phyloP scores from a whole-genome alignment of 2,888 invertebrate species.

The Timema cristinae region DNA sequence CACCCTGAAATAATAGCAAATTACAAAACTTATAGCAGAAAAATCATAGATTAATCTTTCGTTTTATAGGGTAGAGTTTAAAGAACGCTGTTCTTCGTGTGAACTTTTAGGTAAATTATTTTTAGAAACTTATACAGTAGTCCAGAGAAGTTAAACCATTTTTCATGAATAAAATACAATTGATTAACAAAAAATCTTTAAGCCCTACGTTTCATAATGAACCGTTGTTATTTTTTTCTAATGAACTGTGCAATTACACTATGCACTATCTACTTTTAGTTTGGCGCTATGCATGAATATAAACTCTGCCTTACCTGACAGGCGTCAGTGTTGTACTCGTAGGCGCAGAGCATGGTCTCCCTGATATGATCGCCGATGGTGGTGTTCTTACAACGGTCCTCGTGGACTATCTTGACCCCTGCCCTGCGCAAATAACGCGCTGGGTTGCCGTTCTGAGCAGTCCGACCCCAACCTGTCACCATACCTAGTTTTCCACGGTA shows the following conservation, averaged over 20 bases:
- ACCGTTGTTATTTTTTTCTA: no score
- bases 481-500: slow-evolving; percentile 47
- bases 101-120: not conserved
- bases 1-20: slow-evolving; percentile 20
- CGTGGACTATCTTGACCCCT: slow-evolving; percentile 47
- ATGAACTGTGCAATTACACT: no score
- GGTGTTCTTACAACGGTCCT: slow-evolving; percentile 44
- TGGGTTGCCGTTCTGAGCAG: slow-evolving; percentile 40
- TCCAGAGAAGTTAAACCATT: no score
- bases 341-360: slow-evolving; percentile 47
- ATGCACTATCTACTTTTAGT: no score
- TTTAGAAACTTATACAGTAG: not conserved
- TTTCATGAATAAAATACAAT: no score
- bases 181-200: no score
- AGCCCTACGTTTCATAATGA: no score
- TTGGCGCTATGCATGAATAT: not conserved
- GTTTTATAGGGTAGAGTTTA: not conserved
- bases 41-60: not conserved
- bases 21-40: not conserved
- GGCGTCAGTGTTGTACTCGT: slow-evolving; percentile 55
- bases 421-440: slow-evolving; percentile 51
- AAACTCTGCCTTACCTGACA: slow-evolving; percentile 51
- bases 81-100: not conserved
- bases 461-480: slow-evolving; percentile 56
- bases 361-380: slow-evolving; percentile 44